Base-by-base conservation (phyloP, 2,888 invertebrate species). In the Tetropium fuscum region DNA sequence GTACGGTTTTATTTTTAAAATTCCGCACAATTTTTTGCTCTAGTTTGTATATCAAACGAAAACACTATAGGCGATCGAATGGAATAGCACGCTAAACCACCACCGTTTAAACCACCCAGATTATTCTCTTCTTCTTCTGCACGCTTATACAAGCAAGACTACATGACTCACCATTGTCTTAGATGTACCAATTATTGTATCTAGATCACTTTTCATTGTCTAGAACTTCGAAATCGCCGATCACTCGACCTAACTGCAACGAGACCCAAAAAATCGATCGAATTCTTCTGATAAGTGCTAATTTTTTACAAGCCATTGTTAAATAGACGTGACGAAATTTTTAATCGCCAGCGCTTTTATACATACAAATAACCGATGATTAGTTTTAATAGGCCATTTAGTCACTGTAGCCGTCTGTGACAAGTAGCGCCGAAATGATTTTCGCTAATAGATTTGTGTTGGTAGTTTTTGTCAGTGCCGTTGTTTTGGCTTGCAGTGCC, bases 321-420 rank as follows among this genome's bases (percentile, higher is more conserved):
- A n/a, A n/a, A 36, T n/a, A 11, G 11, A 55, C 62, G 55, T 62
- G 62, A 58, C 58, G 6, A 16, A 22, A 43, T 45, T 64, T 13
- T 34, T 41, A 56, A 64, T 64, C 34, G n/a, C 25, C 22, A 22
- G 22, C 7, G 41, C 32, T 45, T 32, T 30, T 53, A 38, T 44
- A 45, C 48, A 53, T 64, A 64, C 58, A 58, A 60, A 64, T 53
- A 60, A 38, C 30, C 45, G 36, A 27, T 45, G 8, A 20, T 25
- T 53, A 30, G 13, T 45, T 25, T 13, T n/a, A 16, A 11, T 13
- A 10, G 20, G 34, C 10, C 53, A 53, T 41, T 53, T 25, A 16
- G 20, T 41, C 32, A 43, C 8, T 27, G 13, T 22, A 18, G 11
- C 13, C 7, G 11, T 25, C 16, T 6, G 25, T 7, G 32, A 11